A percentile compares a stretch with the other conserved stretches of the same genome.
These are phyloP conservation scores for Heliornis fulica DNA, from an alignment of 2,113 vertebrate species.

Conservation along the genomic window DNA sequence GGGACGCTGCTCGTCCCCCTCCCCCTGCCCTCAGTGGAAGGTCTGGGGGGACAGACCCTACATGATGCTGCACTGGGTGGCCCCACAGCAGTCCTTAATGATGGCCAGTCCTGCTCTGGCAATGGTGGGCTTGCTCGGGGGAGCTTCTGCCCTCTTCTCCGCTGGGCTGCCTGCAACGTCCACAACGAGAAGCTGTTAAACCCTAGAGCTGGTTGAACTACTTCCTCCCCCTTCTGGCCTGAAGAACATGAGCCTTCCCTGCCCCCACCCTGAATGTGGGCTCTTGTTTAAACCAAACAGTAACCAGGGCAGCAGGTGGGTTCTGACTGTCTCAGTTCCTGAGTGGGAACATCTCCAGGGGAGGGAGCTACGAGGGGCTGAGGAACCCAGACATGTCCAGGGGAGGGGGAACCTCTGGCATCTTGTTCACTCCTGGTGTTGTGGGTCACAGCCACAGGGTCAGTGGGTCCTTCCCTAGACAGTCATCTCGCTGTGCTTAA, in stretches of 20 bases:
- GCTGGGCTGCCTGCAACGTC: conserved; percentile 79
- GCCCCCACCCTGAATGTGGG: fast-evolving
- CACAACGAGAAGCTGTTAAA: conserved; percentile 17
- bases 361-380: background rate
- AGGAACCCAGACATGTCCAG: background rate
- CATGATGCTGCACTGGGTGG: conserved; percentile 92
- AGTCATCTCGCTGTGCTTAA: background rate
- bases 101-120: conserved; percentile 89
- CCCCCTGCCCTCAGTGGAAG: too few relatives aligned
- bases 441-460: background rate
- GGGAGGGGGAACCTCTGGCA: background rate
- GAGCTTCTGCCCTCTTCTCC: conserved; percentile 87
- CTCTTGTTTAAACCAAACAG: background rate
- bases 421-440: background rate
- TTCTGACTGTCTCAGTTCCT: too few relatives aligned
- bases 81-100: conserved; percentile 96
- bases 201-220: background rate
- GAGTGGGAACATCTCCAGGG: too few relatives aligned
- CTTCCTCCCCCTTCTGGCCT: background rate
- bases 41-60: too few relatives aligned
- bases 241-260: background rate
- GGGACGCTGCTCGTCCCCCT: conserved; percentile 59
- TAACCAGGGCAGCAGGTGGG: background rate
- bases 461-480: background rate
- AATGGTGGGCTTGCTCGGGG: conserved; percentile 89